phyloP scores from a whole-genome alignment of 2,888 invertebrate species.

The Cataglyphis livida region DNA sequence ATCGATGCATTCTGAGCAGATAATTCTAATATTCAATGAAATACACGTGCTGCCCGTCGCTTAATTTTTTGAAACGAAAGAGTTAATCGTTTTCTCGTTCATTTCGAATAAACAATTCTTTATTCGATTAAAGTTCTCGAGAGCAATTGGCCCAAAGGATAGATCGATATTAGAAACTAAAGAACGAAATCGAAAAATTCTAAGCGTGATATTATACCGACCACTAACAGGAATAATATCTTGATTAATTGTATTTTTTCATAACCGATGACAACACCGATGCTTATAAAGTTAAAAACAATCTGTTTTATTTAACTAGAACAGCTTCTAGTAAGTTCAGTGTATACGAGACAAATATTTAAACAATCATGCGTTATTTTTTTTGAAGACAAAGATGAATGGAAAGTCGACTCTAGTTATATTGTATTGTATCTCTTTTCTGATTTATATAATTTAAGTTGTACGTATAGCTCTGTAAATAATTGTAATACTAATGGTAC shows the following conservation, averaged over 20 bases:
- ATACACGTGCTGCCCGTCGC: constrained; percentile 47
- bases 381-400: neutral
- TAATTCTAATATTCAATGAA: constrained; percentile 53
- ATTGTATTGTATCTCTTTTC: constrained; percentile 72
- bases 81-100: constrained; percentile 19
- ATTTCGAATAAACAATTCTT: neutral
- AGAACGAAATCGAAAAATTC: constrained; percentile 63
- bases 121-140: constrained; percentile 41
- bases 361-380: neutral
- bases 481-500: constrained; percentile 82
- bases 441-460: constrained; percentile 78
- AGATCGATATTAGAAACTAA: constrained; percentile 1
- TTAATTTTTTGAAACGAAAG: constrained; percentile 51
- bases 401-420: constrained; percentile 22
- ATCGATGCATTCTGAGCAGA: constrained; percentile 39
- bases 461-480: constrained; percentile 84
- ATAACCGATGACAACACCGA: neutral
- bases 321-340: neutral
- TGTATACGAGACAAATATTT: neutral
- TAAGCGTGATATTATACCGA: constrained; percentile 8
- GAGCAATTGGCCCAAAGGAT: constrained; percentile 45
- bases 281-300: neutral
- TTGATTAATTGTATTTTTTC: constrained; percentile 39
- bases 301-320: neutral
- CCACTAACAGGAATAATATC: constrained; percentile 33